Percentiles rank a stretch among this genome's conserved stretches.
Conservation (phyloP, 92 coral and sea anemone genomes). For the Palythoa grandiflora region DNA sequence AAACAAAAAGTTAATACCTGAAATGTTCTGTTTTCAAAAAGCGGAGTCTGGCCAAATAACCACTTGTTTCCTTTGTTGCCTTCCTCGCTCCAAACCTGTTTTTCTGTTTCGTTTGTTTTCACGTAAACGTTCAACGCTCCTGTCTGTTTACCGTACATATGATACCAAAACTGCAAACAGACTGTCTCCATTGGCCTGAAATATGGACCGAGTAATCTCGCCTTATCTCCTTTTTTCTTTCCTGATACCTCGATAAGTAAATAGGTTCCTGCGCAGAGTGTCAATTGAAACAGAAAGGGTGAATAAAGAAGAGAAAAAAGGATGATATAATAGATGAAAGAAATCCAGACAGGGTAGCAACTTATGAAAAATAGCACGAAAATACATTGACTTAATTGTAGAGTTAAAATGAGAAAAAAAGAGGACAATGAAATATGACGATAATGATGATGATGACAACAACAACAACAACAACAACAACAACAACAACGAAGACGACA, state of each 20-base stretch:
- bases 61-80: slow-evolving; percentile 53
- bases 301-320: background rate
- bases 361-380: background rate
- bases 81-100: slow-evolving; percentile 24
- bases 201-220: slow-evolving; percentile 1
- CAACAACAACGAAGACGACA: no score
- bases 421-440: no score
- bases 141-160: slow-evolving; percentile 42
- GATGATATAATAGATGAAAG: background rate
- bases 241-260: slow-evolving; percentile 27
- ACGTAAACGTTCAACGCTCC: slow-evolving; percentile 33
- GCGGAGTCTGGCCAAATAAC: slow-evolving; percentile 65
- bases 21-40: slow-evolving; percentile 28
- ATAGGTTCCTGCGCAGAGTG: background rate
- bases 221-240: slow-evolving; percentile 13
- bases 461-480: no score
- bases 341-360: background rate
- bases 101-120: slow-evolving; percentile 47
- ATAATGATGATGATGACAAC: no score
- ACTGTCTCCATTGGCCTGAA: slow-evolving; percentile 31
- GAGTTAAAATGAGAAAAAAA: no score
- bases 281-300: no score
- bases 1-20: slow-evolving; percentile 26
- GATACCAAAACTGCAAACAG: slow-evolving; percentile 72
- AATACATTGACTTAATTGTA: no score